A percentile compares a stretch with the other conserved stretches of the same genome.
Conservation (phyloP, 1,140 invertebrate species). For the Leptonema lineaticorne region DNA sequence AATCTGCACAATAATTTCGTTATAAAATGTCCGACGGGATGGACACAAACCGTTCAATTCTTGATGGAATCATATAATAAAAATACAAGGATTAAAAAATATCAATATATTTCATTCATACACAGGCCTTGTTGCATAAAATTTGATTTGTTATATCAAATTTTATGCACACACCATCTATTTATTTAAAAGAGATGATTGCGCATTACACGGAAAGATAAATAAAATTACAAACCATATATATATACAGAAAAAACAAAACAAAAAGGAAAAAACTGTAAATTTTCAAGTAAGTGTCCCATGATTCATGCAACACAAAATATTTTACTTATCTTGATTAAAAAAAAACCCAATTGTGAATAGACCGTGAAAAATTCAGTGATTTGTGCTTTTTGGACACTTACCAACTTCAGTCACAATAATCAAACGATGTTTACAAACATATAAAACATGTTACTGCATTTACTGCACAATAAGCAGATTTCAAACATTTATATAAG, state of each 20-base stretch:
- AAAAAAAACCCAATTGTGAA: not conserved
- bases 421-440: conserved; percentile 32
- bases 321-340: conserved; percentile 21
- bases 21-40: too few relatives aligned
- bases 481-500: conserved; percentile 1
- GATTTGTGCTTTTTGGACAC: conserved; percentile 22
- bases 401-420: conserved; percentile 31
- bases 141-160: too few relatives aligned
- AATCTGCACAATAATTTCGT: too few relatives aligned
- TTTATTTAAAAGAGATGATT: too few relatives aligned
- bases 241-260: not conserved
- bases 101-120: too few relatives aligned
- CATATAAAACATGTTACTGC: conserved; percentile 24
- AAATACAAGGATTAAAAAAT: too few relatives aligned
- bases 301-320: conserved; percentile 22
- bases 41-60: too few relatives aligned
- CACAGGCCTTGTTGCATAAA: too few relatives aligned
- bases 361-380: conserved; percentile 31
- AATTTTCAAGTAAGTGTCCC: conserved; percentile 10
- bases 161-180: too few relatives aligned
- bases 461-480: conserved; percentile 32
- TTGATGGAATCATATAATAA: too few relatives aligned
- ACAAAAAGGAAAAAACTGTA: conserved; percentile 2
- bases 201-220: too few relatives aligned
- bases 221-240: not conserved